Evolutionary conservation across 2,888 invertebrate genomes (phyloP).

Genomic region (Cheilosia variabilis): DNA sequence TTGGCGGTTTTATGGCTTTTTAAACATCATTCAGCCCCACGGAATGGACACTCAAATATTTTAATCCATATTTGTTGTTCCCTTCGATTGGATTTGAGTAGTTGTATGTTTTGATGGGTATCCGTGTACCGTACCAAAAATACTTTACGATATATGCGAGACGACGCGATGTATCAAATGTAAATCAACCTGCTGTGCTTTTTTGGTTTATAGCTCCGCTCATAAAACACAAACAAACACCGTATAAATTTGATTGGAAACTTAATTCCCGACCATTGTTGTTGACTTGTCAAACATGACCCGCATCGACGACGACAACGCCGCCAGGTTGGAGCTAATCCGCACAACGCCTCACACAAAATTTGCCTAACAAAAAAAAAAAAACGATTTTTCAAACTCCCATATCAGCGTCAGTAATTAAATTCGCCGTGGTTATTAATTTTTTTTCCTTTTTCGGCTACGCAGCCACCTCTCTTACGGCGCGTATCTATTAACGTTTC

Average conservation of each 20-base stretch:
- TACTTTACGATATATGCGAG: slow-evolving; percentile 30
- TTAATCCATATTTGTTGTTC: slow-evolving; percentile 66
- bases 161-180: slow-evolving; percentile 47
- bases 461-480: slow-evolving; percentile 44
- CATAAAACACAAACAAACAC: slow-evolving; percentile 69
- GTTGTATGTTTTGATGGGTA: slow-evolving; percentile 12
- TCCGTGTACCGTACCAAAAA: slow-evolving; percentile 32
- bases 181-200: slow-evolving; percentile 67
- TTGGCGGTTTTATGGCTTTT: slow-evolving; percentile 61
- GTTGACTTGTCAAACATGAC: slow-evolving; percentile 63
- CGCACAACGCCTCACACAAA: neutral
- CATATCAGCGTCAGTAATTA: slow-evolving; percentile 62
- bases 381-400: slow-evolving; percentile 59
- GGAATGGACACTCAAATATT: slow-evolving; percentile 71
- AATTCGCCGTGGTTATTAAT: slow-evolving; percentile 65
- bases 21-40: slow-evolving; percentile 56
- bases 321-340: slow-evolving; percentile 38
- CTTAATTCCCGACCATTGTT: slow-evolving; percentile 60
- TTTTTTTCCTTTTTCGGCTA: neutral
- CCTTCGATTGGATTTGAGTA: neutral
- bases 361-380: slow-evolving; percentile 41
- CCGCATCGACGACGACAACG: slow-evolving; percentile 27
- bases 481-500: neutral
- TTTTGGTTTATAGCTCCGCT: slow-evolving; percentile 54
- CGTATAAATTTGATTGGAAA: slow-evolving; percentile 63